phyloP scores from a whole-genome alignment of 1,140 invertebrate genomes.

The Carcinoscorpius rotundicauda region DNA sequence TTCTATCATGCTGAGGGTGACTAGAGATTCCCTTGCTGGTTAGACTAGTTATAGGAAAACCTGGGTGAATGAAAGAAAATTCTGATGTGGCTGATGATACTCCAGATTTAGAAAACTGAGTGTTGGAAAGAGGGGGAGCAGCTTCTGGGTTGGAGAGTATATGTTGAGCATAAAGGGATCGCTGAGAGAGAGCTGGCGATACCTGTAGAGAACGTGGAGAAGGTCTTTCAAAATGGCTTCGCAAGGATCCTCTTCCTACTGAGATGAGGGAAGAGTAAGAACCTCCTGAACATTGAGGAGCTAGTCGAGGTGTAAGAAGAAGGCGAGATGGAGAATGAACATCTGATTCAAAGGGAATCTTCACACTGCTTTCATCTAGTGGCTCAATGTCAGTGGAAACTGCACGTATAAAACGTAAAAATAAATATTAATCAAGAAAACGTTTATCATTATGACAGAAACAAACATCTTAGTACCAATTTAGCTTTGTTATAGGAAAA shows the following conservation, averaged over 20 bases:
- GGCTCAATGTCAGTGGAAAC: no score
- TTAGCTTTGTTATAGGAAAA: no score
- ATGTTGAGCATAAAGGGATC: constrained; percentile 23
- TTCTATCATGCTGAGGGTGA: background rate
- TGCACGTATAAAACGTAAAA: no score
- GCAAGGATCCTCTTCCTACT: constrained; percentile 12
- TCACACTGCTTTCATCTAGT: no score
- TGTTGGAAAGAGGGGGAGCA: constrained; percentile 9
- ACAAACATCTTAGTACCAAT: no score
- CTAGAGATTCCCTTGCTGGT: constrained; percentile 1
- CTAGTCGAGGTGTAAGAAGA: constrained; percentile 14
- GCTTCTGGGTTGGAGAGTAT: constrained; percentile 20
- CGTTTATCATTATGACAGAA: no score
- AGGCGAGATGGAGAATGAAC: constrained; percentile 14
- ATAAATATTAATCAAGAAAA: no score
- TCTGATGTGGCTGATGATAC: constrained; percentile 22
- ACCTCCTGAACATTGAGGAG: constrained; percentile 17
- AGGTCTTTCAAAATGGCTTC: constrained; percentile 16
- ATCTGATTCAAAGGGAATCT: background rate
- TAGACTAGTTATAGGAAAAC: constrained; percentile 15
- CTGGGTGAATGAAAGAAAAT: constrained; percentile 22
- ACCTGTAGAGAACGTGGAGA: constrained; percentile 17
- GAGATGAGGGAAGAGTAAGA: constrained; percentile 19
- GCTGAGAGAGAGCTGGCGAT: constrained; percentile 20
- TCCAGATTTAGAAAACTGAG: constrained; percentile 8